phyloP scores from a whole-genome alignment of 2,888 invertebrate genomes.

The Ornithoptera priamus region DNA sequence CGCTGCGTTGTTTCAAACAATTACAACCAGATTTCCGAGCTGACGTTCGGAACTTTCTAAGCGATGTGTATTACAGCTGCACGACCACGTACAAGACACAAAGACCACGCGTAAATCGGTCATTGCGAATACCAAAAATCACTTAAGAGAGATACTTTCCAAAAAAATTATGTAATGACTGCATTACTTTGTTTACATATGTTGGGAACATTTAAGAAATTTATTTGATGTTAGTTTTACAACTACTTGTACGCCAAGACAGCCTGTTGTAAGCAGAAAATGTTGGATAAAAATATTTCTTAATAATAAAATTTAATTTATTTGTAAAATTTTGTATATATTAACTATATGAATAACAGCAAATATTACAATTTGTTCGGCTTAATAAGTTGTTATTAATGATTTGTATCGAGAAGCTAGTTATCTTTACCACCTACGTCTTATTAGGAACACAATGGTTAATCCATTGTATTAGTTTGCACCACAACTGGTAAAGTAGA shows the following conservation, averaged over 20 bases:
- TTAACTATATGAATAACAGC: background rate
- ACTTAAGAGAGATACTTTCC: no score
- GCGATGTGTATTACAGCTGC: constrained; percentile 14
- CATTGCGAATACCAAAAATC: background rate
- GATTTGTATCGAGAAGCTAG: constrained; percentile 1
- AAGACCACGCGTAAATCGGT: background rate
- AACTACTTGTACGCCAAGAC: no score
- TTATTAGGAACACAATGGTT: constrained; percentile 17
- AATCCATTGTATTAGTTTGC: constrained; percentile 23
- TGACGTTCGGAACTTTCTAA: constrained; percentile 10
- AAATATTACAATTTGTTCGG: background rate
- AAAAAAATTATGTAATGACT: no score
- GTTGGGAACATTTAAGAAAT: no score
- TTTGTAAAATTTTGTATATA: no score
- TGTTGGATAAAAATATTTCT: no score
- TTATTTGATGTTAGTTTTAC: no score
- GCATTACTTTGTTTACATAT: no score
- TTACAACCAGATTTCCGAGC: constrained; percentile 22
- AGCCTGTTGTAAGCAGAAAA: no score
- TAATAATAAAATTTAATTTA: no score
- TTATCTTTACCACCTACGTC: constrained; percentile 15
- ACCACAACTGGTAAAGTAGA: constrained; percentile 25
- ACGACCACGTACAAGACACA: background rate
- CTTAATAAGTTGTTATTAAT: background rate
- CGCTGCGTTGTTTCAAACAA: constrained; percentile 19